Base-by-base conservation (phyloP, 2,113 vertebrate species). In the Brachypodius melanocephalos region DNA sequence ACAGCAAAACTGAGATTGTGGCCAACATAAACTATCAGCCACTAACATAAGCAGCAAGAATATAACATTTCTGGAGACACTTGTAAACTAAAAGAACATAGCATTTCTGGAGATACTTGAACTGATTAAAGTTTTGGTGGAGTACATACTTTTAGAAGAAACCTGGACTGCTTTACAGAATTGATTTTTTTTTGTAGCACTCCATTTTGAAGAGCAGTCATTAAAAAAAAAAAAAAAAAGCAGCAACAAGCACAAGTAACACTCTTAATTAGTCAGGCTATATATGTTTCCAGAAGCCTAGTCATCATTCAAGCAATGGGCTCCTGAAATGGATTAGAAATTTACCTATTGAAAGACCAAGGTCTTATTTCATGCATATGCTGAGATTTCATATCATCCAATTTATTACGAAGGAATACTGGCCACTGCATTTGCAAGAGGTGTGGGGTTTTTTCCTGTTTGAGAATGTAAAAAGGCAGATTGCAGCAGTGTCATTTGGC, bases 371-470 rank as follows among this genome's bases (percentile, higher is more conserved):
- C 45, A 40, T 16, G 3, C 38, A 32, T 34, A 43, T 46, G 34
- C 31, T 42, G 40, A 69, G 31, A 26, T 93, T 89, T 61, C n/a
- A 34, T 18, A 24, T 28, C 10, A 73, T 12, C 9, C 10, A 55
- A 45, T 29, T 43, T 65, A 34, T 74, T 69, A 54, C 13, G 7
- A 42, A 40, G 7, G 46, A 82, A 62, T 34, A 66, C 8, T 45
- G 52, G 7, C 32, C 52, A 51, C 22, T 69, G n/a, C 3, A 26
- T 71, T 90, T 85, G 9, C 29, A 59, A 65, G 28, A 59, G 9
- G 8, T 66, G 16, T 0, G 13, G 16, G 0, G 13, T 8, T 66
- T 74, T 49, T n/a, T 10, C 22, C 24, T 54, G n/a, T 43, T 5
- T 14, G 8, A 65, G 29, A 59, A 46, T 43, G n/a, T 26, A 32